These are phyloP conservation scores for Sweltsa coloradensis DNA, from an alignment of 1,140 invertebrate species.

Conservation along the genomic window DNA sequence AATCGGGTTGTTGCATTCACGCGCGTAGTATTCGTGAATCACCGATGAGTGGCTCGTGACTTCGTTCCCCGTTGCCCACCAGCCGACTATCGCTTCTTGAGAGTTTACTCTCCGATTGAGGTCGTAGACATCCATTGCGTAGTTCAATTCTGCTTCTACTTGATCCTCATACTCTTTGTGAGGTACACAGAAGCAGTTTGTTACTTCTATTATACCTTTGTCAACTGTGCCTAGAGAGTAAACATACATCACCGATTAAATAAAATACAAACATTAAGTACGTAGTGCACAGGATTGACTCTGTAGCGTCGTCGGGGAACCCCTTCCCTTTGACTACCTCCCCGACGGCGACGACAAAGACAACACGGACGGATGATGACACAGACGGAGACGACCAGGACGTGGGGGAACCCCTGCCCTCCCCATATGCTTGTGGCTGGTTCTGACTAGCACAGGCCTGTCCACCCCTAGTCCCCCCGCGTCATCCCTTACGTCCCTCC, in stretches of 20 bases:
- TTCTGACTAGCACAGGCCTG: too few species aligned
- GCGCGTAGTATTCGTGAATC: conserved; percentile 93
- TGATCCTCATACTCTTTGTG: conserved; percentile 91
- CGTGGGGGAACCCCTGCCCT: too few species aligned
- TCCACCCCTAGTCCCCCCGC: too few species aligned
- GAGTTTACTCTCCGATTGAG: conserved; percentile 75
- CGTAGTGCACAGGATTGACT: too few species aligned
- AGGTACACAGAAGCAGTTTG: conserved; percentile 94
- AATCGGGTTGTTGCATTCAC: conserved; percentile 86
- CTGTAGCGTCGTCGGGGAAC: too few species aligned
- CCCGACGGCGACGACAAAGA: too few species aligned
- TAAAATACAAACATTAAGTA: too few species aligned
- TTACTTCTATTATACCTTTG: conserved; percentile 88
- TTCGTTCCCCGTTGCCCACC: conserved; percentile 95
- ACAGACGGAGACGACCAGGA: too few species aligned
- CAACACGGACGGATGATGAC: too few species aligned
- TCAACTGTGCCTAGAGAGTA: conserved; percentile 61
- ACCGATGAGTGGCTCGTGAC: conserved; percentile 93
- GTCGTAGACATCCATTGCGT: conserved; percentile 90
- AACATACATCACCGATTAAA: conserved; percentile 1
- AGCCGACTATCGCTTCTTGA: conserved; percentile 55
- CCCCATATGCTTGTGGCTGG: too few species aligned
- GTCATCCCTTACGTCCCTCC: too few species aligned
- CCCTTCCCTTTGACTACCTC: too few species aligned
- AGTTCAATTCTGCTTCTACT: conserved; percentile 84